Evolutionary conservation across 30 jellyfish, hydroid and myxozoan species (phyloP), one percentile per base, ranked within the genome.

Genomic region (Aurelia sp.): DNA sequence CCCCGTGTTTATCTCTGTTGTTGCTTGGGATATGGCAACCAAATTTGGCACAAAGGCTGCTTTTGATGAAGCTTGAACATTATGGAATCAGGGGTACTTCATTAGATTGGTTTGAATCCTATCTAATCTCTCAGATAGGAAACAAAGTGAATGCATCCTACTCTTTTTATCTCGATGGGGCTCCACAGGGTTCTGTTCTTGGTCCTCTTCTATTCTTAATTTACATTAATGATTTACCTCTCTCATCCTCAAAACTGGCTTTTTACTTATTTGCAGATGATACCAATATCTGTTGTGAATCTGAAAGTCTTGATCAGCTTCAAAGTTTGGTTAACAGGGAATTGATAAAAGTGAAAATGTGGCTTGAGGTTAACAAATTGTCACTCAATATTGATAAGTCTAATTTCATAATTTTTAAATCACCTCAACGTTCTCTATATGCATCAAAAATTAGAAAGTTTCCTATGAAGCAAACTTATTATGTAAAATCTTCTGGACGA

Each of bases 171-270:
- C 81, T 35, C 50, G 66, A 20, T 51, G 96, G 96, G 60, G 96
- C 76, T 30, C 87, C 96, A 47, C 96, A 87, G 82, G 96, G 87
- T 22, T 63, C 87, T 76, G 81, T 87, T 33, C 87, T 87, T 64
- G 91, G 87, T 51, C 91, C 96, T 13, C 91, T 87, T 31, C 91
- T 87, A 48, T 87, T 87, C 91, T 59, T 76, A 47, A 52, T 87
- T 33, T 74, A n/a, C n/a, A n/a, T n/a, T n/a, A n/a, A n/a, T n/a
- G n/a, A n/a, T n/a, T n/a, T n/a, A n/a, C n/a, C n/a, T n/a, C n/a
- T n/a, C n/a, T n/a, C n/a, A n/a, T n/a, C n/a, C n/a, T n/a, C n/a
- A n/a, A n/a, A n/a, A n/a, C 80, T 83, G 30, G 63, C 71, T 87
- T 68, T 83, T 38, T 59, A 68, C 72, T 68, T 83, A 83, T 83